These are phyloP conservation scores for Sisor rabdophorus DNA, from an alignment of 2,113 vertebrate genomes.

Conservation along the genomic window DNA sequence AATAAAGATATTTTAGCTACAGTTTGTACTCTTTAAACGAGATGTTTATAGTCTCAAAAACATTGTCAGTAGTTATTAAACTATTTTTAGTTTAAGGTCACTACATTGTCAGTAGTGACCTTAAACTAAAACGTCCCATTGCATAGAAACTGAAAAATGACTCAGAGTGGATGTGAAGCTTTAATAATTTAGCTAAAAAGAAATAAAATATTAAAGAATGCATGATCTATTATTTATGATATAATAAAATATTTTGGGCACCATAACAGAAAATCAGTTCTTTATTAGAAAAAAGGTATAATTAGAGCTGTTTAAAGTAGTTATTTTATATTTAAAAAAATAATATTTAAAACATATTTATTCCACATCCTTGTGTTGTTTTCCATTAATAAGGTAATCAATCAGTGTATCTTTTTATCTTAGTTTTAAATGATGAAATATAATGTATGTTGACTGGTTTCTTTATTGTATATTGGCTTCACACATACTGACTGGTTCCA, in stretches of 20 bases:
- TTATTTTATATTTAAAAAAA: background rate
- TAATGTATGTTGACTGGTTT: background rate
- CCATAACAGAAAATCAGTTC: background rate
- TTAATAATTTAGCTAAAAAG: slow-evolving; percentile 1
- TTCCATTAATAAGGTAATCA: background rate
- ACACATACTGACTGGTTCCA: too few relatives aligned
- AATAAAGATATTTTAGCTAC: background rate
- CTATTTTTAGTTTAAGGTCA: too few relatives aligned
- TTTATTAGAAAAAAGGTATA: background rate
- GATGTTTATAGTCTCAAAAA: background rate
- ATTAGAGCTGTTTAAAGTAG: background rate
- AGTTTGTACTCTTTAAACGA: background rate
- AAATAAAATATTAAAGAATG: slow-evolving; percentile 4
- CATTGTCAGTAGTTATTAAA: too few relatives aligned
- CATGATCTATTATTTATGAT: background rate
- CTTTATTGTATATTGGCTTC: too few relatives aligned
- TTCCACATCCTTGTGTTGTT: background rate
- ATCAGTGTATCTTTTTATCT: background rate
- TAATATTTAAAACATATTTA: background rate
- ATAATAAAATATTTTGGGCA: background rate
- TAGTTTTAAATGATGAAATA: background rate
- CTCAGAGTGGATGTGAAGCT: background rate
- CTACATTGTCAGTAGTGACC: too few relatives aligned
- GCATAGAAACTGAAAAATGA: background rate
- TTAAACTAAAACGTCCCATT: background rate